These are phyloP conservation scores for Telmatherina bonti DNA, from an alignment of 2,797 vertebrate genomes.

Conservation along the genomic window DNA sequence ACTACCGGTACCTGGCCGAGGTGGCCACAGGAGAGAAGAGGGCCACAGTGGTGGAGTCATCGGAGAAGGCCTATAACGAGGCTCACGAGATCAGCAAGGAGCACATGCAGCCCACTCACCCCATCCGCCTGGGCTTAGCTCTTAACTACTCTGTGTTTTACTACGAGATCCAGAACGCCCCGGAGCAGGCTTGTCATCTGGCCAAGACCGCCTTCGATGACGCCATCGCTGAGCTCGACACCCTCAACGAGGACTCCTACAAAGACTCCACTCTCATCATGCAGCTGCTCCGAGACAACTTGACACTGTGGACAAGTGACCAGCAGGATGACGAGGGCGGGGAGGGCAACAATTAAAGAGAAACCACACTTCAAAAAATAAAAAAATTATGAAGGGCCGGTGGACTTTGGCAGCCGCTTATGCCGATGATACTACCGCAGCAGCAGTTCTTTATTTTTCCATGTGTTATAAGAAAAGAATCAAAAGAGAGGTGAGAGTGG, in stretches of 20 bases:
- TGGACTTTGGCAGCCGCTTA: constrained; percentile 86
- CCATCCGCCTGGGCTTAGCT: constrained; percentile 95
- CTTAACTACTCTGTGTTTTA: constrained; percentile 99
- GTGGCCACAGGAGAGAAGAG: constrained; percentile 97
- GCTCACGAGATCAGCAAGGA: constrained; percentile 99
- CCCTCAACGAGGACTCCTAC: constrained; percentile 99
- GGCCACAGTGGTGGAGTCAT: constrained; percentile 93
- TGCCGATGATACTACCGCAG: constrained; percentile 89
- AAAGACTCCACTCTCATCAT: constrained; percentile 99
- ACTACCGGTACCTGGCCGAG: constrained; percentile 98
- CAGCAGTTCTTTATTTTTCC: constrained; percentile 95
- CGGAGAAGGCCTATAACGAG: constrained; percentile 96
- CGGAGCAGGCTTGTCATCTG: constrained; percentile 98
- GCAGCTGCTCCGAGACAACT: constrained; percentile 99
- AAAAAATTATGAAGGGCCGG: constrained; percentile 67
- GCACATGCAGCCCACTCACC: constrained; percentile 99
- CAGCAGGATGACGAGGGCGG: constrained; percentile 98
- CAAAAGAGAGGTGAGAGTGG: constrained; percentile 88
- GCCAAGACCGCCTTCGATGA: constrained; percentile 99
- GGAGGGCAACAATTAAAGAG: constrained; percentile 95
- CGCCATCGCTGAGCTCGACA: constrained; percentile 98
- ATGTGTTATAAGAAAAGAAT: constrained; percentile 89
- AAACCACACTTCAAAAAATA: constrained; percentile 77
- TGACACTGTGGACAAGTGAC: constrained; percentile 99
- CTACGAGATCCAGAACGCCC: constrained; percentile 99